phyloP scores from a whole-genome alignment of 2,113 vertebrate species.

The Stercorarius parasiticus region DNA sequence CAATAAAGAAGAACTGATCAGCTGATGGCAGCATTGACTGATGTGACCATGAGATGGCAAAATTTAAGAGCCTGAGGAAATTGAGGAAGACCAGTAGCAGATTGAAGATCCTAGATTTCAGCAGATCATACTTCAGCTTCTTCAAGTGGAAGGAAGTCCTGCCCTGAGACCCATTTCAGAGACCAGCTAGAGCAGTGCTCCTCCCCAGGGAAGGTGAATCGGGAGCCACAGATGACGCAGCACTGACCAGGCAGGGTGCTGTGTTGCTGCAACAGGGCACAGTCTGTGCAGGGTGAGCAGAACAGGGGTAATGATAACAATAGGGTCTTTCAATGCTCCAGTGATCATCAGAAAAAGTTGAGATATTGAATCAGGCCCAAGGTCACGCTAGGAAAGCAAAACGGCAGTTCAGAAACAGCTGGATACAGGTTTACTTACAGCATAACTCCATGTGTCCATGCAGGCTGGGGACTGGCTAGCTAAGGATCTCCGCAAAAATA shows the following conservation, averaged over 20 bases:
- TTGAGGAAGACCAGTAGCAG: neutral
- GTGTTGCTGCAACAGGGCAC: neutral
- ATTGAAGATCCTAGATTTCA: neutral
- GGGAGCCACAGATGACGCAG: neutral
- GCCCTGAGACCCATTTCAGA: neutral
- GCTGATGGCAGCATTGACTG: neutral
- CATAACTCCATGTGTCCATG: fast-evolving
- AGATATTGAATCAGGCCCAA: neutral
- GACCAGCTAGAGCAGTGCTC: neutral
- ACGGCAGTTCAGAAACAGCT: neutral
- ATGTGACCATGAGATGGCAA: neutral
- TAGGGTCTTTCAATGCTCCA: neutral
- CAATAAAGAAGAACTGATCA: neutral
- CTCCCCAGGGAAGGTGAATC: neutral
- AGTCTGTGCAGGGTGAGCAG: neutral
- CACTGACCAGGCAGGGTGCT: neutral
- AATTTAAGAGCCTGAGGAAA: neutral
- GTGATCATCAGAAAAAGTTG: neutral
- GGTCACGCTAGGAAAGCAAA: neutral
- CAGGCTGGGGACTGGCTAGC: neutral
- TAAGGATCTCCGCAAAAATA: neutral
- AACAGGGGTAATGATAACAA: neutral
- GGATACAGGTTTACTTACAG: neutral
- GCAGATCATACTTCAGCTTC: neutral
- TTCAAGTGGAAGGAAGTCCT: neutral